These are phyloP conservation scores for Odontamblyopus rebecca DNA, from an alignment of 2,797 vertebrate species.

Conservation along the genomic window DNA sequence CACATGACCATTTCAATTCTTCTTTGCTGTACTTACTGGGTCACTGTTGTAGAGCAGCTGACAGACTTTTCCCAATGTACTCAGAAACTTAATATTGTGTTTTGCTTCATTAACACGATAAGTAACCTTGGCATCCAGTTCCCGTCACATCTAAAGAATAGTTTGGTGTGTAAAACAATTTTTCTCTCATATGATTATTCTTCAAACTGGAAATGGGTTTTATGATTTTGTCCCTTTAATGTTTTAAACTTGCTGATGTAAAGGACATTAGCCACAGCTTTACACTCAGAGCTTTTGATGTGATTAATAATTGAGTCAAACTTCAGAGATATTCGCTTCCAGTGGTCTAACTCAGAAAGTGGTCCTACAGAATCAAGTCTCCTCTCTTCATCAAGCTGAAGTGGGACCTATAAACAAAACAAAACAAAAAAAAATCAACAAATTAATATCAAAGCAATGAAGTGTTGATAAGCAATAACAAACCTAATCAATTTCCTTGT, in stretches of 20 bases:
- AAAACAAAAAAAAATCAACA: neutral
- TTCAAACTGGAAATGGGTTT: neutral
- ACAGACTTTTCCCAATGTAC: constrained; percentile 79
- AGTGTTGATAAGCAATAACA: neutral
- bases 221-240: constrained; percentile 71
- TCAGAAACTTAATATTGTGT: constrained; percentile 83
- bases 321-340: constrained; percentile 80
- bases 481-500: constrained; percentile 82
- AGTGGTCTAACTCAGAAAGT: constrained; percentile 81
- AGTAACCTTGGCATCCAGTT: constrained; percentile 80
- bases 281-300: constrained; percentile 79
- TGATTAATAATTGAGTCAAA: constrained; percentile 83
- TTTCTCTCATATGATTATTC: neutral
- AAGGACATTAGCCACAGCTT: constrained; percentile 78
- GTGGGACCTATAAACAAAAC: constrained; percentile 72
- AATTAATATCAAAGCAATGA: neutral
- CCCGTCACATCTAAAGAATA: constrained; percentile 74
- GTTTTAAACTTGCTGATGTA: constrained; percentile 75
- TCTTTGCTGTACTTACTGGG: constrained; percentile 65
- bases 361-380: constrained; percentile 79
- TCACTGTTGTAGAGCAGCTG: constrained; percentile 82
- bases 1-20: neutral
- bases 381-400: constrained; percentile 77
- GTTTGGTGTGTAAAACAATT: neutral
- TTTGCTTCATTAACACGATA: constrained; percentile 83